Conservation (phyloP, 1,140 invertebrate genomes). For the Lepidotrigona ventralis region DNA sequence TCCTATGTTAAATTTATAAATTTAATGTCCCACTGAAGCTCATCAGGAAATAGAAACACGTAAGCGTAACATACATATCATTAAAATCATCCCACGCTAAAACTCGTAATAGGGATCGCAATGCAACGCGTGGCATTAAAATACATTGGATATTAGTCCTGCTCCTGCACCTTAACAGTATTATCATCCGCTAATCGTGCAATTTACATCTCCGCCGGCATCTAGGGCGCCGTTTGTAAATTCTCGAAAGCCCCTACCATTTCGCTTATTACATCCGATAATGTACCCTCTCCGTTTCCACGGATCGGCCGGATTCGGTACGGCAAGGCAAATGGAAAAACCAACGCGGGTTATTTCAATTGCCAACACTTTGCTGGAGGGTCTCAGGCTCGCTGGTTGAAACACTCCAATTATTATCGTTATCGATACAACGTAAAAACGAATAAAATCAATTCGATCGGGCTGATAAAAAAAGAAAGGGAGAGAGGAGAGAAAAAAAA, state of each 20-base stretch:
- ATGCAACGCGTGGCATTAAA: neutral
- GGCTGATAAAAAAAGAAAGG: neutral
- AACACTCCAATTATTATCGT: constrained; percentile 31
- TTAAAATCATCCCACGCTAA: neutral
- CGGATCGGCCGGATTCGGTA: neutral
- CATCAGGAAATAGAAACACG: neutral
- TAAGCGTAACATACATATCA: neutral
- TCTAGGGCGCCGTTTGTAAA: neutral
- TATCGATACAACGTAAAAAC: constrained; percentile 1
- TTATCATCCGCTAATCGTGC: constrained; percentile 7
- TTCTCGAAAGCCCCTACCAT: neutral
- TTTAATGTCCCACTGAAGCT: neutral
- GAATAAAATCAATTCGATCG: constrained; percentile 4
- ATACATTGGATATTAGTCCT: neutral
- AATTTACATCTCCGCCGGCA: neutral
- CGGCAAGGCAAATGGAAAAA: neutral
- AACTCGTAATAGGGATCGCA: neutral
- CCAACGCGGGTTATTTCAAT: constrained; percentile 14
- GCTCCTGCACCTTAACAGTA: no score
- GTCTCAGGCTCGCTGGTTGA: neutral
- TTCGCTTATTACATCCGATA: neutral
- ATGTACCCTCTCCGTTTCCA: neutral
- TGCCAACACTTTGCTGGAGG: neutral
- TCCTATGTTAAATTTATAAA: neutral
- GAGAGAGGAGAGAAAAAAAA: no score